Conservation (phyloP, 2,797 vertebrate genomes). For the Rhinatrema bivittatum region DNA sequence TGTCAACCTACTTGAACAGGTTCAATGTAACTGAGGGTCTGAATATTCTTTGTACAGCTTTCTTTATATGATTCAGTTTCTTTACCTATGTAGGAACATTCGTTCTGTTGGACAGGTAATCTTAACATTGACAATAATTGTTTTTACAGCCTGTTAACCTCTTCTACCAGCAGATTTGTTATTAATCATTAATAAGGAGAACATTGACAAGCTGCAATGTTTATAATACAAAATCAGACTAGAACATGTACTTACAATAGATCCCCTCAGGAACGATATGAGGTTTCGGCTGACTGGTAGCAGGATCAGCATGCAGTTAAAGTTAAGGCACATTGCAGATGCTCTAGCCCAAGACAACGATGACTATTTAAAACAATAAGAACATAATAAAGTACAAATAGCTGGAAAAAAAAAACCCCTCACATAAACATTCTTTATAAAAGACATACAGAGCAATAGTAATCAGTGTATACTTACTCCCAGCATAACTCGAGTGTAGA, state of each 20-base stretch:
- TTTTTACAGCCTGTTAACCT: conserved; percentile 17
- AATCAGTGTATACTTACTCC: conserved; percentile 55
- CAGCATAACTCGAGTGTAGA: conserved; percentile 62
- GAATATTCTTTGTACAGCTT: no score
- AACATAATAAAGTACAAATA: not conserved
- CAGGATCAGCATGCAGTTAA: conserved; percentile 70
- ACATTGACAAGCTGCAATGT: conserved; percentile 9
- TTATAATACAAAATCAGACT: conserved; percentile 1
- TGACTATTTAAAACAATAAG: conserved; percentile 50
- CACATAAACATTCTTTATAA: not conserved
- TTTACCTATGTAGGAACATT: no score
- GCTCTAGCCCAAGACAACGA: conserved; percentile 67
- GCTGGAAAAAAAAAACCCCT: not conserved
- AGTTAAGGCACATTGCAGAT: conserved; percentile 65
- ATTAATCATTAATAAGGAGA: conserved; percentile 24
- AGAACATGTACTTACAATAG: conserved; percentile 63
- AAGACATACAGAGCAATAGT: not conserved
- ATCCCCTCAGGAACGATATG: conserved; percentile 60
- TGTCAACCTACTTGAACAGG: no score
- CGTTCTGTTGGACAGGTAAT: conserved; percentile 16
- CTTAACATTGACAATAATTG: conserved; percentile 29
- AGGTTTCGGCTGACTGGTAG: conserved; percentile 65
- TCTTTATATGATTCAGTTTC: no score
- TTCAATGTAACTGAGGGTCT: no score
- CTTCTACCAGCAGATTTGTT: conserved; percentile 27